Percentiles rank a stretch among this genome's conserved stretches.
phyloP scores from a whole-genome alignment of 2,113 vertebrate species.

The Lepisosteus osseus region DNA sequence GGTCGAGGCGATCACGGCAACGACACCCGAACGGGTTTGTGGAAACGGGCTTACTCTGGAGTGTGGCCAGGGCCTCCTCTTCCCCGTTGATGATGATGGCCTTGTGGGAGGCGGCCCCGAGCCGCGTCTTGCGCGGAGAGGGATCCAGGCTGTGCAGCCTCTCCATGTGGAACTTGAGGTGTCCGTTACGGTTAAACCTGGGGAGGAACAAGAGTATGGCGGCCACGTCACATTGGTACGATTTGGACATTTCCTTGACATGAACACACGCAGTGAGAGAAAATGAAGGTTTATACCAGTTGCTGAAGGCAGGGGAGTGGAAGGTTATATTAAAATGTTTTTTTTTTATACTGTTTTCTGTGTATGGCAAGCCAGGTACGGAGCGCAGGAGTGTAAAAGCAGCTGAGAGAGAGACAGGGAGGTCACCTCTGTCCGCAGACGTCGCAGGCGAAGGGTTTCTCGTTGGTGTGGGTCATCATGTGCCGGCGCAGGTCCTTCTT shows the following conservation, averaged over 20 bases:
- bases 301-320: neutral
- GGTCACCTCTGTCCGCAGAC: constrained; percentile 89
- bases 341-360: no score
- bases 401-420: no score
- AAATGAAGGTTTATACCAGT: no score
- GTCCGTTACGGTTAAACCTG: constrained; percentile 95
- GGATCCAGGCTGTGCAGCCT: constrained; percentile 82
- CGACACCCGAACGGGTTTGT: neutral
- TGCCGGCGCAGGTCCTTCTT: constrained; percentile 95
- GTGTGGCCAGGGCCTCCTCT: constrained; percentile 82
- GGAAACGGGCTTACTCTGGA: constrained; percentile 71
- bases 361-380: no score
- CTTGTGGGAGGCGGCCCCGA: constrained; percentile 58
- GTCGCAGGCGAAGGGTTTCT: constrained; percentile 92
- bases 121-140: constrained; percentile 52
- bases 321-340: neutral
- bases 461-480: constrained; percentile 93
- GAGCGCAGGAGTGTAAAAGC: neutral
- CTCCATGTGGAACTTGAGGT: constrained; percentile 96
- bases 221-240: no score
- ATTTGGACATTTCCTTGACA: no score
- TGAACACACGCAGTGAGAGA: no score
- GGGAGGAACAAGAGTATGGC: neutral
- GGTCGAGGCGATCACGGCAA: neutral
- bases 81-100: constrained; percentile 87